Evolutionary conservation across 1,140 invertebrate genomes (phyloP).

Genomic region (Diachasmimorpha longicaudata): DNA sequence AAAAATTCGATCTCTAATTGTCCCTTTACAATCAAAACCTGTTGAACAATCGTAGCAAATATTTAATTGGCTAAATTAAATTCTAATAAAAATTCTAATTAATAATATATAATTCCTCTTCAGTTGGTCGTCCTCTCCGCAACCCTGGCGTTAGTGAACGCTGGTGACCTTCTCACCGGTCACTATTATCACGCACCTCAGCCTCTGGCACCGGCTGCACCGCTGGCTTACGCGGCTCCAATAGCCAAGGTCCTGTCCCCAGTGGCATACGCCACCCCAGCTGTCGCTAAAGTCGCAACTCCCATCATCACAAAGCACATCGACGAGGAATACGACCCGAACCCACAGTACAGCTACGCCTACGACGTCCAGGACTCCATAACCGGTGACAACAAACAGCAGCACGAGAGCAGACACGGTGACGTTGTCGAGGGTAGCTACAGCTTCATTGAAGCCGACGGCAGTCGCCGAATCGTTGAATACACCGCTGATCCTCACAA

Average conservation of each 20-base stretch:
- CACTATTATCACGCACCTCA: conserved; percentile 15
- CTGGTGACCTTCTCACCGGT: neutral
- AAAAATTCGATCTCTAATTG: too few relatives aligned
- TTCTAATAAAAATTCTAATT: neutral
- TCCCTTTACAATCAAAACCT: too few relatives aligned
- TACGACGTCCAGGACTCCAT: conserved; percentile 23
- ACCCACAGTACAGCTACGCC: conserved; percentile 20
- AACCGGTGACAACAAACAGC: conserved; percentile 43
- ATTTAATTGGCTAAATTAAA: too few relatives aligned
- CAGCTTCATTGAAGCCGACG: conserved; percentile 23
- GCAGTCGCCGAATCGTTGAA: conserved; percentile 20
- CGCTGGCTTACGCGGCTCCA: neutral
- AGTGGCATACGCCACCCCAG: conserved; percentile 12
- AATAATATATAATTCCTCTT: neutral
- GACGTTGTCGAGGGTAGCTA: conserved; percentile 26
- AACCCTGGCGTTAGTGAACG: neutral
- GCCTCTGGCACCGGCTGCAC: neutral
- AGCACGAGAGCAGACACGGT: conserved; percentile 23
- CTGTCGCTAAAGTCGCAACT: conserved; percentile 13
- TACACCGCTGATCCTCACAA: conserved; percentile 26
- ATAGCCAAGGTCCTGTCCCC: neutral
- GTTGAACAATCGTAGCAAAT: too few relatives aligned
- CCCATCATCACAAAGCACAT: conserved; percentile 13
- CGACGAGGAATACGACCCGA: conserved; percentile 13
- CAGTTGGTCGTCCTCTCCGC: neutral